These are phyloP conservation scores for Neogale vison DNA, from an alignment of 2,113 vertebrate species.

Conservation along the genomic window DNA sequence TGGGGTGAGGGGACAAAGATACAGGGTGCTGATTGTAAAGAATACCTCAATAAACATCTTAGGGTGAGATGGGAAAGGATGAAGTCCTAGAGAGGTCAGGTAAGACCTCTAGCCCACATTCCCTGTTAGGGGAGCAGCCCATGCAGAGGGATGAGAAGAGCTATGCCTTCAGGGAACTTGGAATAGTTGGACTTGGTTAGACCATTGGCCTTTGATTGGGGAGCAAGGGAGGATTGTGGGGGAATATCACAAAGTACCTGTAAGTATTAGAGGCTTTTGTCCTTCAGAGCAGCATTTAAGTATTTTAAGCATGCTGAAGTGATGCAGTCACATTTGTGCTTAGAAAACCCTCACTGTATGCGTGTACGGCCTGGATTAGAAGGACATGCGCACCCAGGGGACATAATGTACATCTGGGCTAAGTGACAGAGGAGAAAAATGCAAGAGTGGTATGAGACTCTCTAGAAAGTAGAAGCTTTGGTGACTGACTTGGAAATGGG, in stretches of 20 bases:
- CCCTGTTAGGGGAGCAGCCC: not conserved
- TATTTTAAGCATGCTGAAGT: not conserved
- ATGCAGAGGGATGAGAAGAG: not conserved
- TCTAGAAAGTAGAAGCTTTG: not conserved
- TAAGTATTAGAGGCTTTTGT: not conserved
- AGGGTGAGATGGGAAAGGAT: not conserved
- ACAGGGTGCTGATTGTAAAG: not conserved
- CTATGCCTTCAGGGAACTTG: not conserved
- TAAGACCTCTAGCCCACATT: not conserved
- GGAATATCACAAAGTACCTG: not conserved
- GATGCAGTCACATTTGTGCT: not conserved
- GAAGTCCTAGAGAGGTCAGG: not conserved
- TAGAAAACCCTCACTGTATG: not conserved
- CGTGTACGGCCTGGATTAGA: not conserved
- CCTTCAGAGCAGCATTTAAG: not conserved
- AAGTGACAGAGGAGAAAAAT: not conserved
- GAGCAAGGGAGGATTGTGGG: not conserved
- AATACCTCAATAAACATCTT: not conserved
- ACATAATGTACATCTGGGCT: not conserved
- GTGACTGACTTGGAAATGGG: not conserved
- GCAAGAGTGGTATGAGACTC: not conserved
- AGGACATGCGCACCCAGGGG: not conserved
- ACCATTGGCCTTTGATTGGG: not conserved
- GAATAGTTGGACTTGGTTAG: not conserved
- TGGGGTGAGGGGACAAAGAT: not conserved